Base-by-base conservation (phyloP, 1,140 invertebrate species). In the Pentalonia nigronervosa region DNA sequence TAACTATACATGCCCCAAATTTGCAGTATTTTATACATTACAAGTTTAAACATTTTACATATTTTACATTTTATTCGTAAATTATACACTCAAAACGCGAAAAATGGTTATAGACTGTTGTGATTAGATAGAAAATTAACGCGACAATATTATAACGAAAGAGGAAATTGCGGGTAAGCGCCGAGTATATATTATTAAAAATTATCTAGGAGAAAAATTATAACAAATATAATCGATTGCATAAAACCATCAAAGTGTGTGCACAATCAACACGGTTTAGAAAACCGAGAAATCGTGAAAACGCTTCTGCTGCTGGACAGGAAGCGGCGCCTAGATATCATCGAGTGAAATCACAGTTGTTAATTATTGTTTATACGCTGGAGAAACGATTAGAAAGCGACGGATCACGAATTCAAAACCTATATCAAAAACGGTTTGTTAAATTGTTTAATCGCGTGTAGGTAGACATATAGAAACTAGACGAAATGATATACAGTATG, bases 251-350 rank as follows among this genome's bases (percentile, higher is more conserved):
- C n/a, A n/a, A 76, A 76, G 30, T 76, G 60, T n/a, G 53, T 30
- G 14, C 20, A 30, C 7, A 8, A 89, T 36, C 9, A 34, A 23
- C 50, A 7, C 23, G 89, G 53, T 90, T 90, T 90, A 90, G 89
- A 90, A 90, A 90, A 90, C 45, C 89, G 89, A 90, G 89, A 90
- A 90, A 90, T 90, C 41, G 89, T 90, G 89, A 56, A 90, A 90
- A 90, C 53, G 20, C 50, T 30, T 36, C 36, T 67, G 53, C 25
- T 47, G 36, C 25, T n/a, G 53, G 89, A 25, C 36, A 90, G 89
- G 89, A 90, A 90, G n/a, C 25, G 89, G 56, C 53, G 56, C 53
- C 56, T 67, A 30, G 53, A 41, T 25, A 90, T 9, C 41, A 9
- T 6, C 25, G 45, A 67, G 89, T 90, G 89, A 90, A 90, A 90